Percentiles rank a stretch among this genome's conserved stretches.
These are phyloP conservation scores for Silurus meridionalis DNA, from an alignment of 2,113 vertebrate species.

Conservation along the genomic window DNA sequence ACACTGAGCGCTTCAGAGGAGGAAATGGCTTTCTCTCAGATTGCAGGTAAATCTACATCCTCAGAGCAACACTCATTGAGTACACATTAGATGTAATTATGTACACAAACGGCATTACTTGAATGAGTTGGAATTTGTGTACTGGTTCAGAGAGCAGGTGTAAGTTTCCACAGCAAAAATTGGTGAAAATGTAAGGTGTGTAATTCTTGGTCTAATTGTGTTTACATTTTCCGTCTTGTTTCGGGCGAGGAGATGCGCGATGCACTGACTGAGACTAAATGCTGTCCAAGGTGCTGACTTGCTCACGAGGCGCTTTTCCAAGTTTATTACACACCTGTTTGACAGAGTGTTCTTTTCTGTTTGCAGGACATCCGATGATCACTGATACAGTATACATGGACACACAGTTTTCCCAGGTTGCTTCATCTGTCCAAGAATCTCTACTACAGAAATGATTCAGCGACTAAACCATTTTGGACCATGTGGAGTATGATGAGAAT, in stretches of 20 bases:
- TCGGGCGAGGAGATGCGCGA: neutral
- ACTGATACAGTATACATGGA: conserved; percentile 46
- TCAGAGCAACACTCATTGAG: neutral
- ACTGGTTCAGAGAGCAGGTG: neutral
- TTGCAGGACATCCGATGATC: conserved; percentile 53
- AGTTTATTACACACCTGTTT: conserved; percentile 12
- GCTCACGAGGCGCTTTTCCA: neutral
- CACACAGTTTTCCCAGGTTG: conserved; percentile 50
- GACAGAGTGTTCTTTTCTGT: conserved; percentile 30
- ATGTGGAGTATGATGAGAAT: conserved; percentile 75
- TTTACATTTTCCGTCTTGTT: neutral
- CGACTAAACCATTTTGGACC: conserved; percentile 55
- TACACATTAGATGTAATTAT: neutral
- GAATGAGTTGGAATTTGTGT: neutral
- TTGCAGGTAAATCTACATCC: conserved; percentile 72
- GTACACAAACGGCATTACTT: no score
- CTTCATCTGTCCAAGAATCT: conserved; percentile 47
- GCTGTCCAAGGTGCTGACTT: conserved; percentile 69
- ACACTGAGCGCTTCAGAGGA: conserved; percentile 61
- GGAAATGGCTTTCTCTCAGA: conserved; percentile 59
- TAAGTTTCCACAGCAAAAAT: neutral
- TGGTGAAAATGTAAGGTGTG: neutral
- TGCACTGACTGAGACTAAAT: conserved; percentile 22
- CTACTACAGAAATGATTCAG: conserved; percentile 65
- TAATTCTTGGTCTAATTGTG: neutral